Base-by-base conservation (phyloP, 2,888 invertebrate genomes). In the Eumacrocentrus americanus region DNA sequence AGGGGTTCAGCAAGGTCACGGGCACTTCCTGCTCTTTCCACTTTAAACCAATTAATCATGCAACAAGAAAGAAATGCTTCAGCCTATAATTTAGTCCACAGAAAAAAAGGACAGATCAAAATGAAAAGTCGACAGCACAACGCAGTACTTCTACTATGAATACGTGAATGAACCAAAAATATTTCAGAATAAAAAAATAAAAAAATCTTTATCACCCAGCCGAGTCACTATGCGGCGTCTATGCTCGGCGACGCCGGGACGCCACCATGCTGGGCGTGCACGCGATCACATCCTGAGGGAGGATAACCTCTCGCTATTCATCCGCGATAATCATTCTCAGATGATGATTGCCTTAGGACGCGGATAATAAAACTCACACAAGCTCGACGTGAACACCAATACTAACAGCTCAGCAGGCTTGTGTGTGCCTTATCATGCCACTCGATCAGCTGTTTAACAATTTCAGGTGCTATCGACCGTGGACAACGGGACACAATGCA, bases 231-330 rank as follows among this genome's bases (percentile, higher is more conserved):
- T 29, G 22, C 38, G 55, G 51, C 54, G 55, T 52, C 58, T 40
- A 55, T 58, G 59, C 56, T 56, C 48, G 59, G 44, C 53, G 42
- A 62, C 55, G 63, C 61, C 63, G 63, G 63, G 61, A 58, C 80
- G 81, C 83, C 81, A 85, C 83, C 60, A 60, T 54, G 75, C 87
- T 82, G 59, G 83, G 83, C 51, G 82, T 82, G 56, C 81, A 66
- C 58, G 9, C 46, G 12, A 44, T 44, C 44, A 54, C 18, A 34
- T 53, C 44, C 44, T 54, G 34, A 44, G 34, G 23, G 29, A 34
- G 37, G 25, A 20, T 16, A 23, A 52, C 22, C 40, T 25, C 16
- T 40, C 25, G 12, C 2, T 52, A 20, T 23, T 20, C 23, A 40
- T 12, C n/a, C 12, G 14, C 14, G 37, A 18, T 34, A 44, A 14